Conservation (phyloP, 2,888 invertebrate genomes). For the Aphrophora alni region DNA sequence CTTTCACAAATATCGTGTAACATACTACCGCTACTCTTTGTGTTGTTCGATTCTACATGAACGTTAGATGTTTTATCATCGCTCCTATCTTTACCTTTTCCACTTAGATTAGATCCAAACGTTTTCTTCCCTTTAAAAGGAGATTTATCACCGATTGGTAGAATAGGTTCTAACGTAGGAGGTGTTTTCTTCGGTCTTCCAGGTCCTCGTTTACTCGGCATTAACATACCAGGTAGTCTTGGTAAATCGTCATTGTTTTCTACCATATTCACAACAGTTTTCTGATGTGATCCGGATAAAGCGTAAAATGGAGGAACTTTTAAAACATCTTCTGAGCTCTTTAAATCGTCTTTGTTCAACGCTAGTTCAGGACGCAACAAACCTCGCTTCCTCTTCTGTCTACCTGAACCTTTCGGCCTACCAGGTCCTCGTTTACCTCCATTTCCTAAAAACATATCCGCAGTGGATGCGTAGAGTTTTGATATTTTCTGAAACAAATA, state of each 20-base stretch:
- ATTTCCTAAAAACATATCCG: conserved; percentile 42
- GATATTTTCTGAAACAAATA: conserved; percentile 44
- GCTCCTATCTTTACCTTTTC: neutral
- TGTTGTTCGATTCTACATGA: conserved; percentile 7
- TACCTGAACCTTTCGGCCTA: conserved; percentile 52
- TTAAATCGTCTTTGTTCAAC: conserved; percentile 38
- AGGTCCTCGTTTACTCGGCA: conserved; percentile 52
- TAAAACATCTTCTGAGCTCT: conserved; percentile 41
- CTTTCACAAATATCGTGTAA: conserved; percentile 55
- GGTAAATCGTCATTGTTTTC: conserved; percentile 43
- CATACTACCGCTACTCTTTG: conserved; percentile 39
- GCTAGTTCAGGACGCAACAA: conserved; percentile 37
- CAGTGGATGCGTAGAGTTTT: conserved; percentile 45
- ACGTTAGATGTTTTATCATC: conserved; percentile 10
- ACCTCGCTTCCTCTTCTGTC: conserved; percentile 44
- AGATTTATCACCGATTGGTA: conserved; percentile 39
- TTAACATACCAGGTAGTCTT: conserved; percentile 39
- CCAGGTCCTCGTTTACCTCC: conserved; percentile 53
- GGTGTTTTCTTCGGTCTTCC: conserved; percentile 54
- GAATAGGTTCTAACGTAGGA: conserved; percentile 51
- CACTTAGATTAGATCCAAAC: neutral
- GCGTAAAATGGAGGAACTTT: conserved; percentile 48
- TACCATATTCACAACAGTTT: conserved; percentile 38
- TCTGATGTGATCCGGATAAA: conserved; percentile 32
- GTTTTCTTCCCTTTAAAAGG: conserved; percentile 26